Base-by-base conservation (phyloP, 2,113 vertebrate species). In the Mus spicilegus region DNA sequence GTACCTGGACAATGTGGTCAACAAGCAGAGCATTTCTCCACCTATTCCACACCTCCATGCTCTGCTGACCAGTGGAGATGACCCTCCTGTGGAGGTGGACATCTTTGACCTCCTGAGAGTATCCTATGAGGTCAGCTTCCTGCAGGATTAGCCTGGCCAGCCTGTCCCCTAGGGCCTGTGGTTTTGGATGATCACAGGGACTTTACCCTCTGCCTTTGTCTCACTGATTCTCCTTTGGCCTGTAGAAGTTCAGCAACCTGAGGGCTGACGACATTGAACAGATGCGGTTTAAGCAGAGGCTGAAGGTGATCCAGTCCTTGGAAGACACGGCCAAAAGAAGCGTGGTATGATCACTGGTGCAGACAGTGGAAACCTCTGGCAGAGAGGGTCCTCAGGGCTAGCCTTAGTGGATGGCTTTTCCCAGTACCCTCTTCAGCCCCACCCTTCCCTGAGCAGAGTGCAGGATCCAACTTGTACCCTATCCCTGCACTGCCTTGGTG, bases 201-300 rank as follows among this genome's bases (percentile, higher is more conserved):
- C 75, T 89, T 61, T 39, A 86, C 42, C 67, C 86, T 80, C 54
- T 89, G 58, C 33, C 22, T 96, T 94, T 93, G 89, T 42, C 97
- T 93, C 94, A 84, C 51, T 90, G 90, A 42, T 22, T 98, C 97
- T 67, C 87, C 97, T 96, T 87, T 77, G 93, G 1, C 91, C 39
- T 96, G 26, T 97, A 99, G 99, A 99, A 99, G 98, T 99, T 99
- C 22, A 99, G 99, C 97, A 99, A 98, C 93, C 97, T 99, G 96
- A 99, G 99, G 95, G 98, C 99, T 10, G 99, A 99, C 22, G 99
- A 99, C 96, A 99, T 99, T 22, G 99, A 99, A 93, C 99, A 99
- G 99, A 99, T 99, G 99, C 99, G 99, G 90, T 99, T 99, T 98
- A 99, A 99, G 93, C 99, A 99, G 98, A 99, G 99, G 97, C 98